Base-by-base conservation (phyloP, 2,888 invertebrate species). In the Euspilapteryx auroguttella region DNA sequence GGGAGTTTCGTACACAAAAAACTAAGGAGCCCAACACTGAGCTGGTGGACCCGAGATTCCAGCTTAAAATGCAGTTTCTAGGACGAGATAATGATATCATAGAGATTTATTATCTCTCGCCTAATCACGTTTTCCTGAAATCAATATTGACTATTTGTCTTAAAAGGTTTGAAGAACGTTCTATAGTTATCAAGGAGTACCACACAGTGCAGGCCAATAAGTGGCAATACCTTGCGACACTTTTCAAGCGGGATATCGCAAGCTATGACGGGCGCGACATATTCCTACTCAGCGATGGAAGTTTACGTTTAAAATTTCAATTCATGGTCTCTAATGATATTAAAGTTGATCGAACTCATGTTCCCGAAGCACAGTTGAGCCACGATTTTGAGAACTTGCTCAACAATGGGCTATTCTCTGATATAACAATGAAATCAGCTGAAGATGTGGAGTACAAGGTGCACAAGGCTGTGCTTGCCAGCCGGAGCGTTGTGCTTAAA, bases 261-360 rank as follows among this genome's bases (percentile, higher is more conserved):
- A 58, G 54, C 33, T 50, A 51, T 27, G 62, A 64, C 17, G 62
- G 59, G 2, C 44, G 55, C 12, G 68, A 68, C 8, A 49, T 51
- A 32, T 66, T 52, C 30, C 37, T 75, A 2, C 40, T 66, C 1
- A 61, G 55, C 29, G 66, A 73, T 39, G 73, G 69, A 2, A 69
- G 66, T 36, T 45, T 73, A 13, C 46, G 62, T 8, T 38, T 75
- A 3, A 71, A 71, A 42, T 65, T 69, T 32, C 61, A 66, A 34
- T 73, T 75, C 32, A 61, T 64, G 52, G 53, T 73, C 1, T 61
- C 59, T 8, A 68, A 61, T 40, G 68, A 71, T 27, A 59, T 71
- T 14, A 64, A 56, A 54, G 54, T 71, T 1, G 55, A 63, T 26
- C 41, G 47, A 21, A 37, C 48, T 1, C 49, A 57, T 28, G 32